Evolutionary conservation across 2,888 invertebrate genomes (phyloP), one percentile per base, ranked within the genome.

Genomic region (Schizaphis graminum): DNA sequence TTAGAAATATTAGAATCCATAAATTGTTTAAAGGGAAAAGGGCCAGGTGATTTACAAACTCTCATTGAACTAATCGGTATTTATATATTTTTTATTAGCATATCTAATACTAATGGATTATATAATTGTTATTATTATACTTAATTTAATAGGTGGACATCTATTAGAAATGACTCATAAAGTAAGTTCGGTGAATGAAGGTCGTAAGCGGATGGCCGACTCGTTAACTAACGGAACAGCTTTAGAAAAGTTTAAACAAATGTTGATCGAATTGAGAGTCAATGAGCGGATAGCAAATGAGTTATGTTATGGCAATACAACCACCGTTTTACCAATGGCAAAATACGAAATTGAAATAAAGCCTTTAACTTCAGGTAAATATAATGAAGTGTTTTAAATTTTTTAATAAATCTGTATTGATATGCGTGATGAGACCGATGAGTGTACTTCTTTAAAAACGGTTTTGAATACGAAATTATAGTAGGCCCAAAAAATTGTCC

Each of bases 1-100:
- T 95, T 97, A 16, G 97, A 97, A 95, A 96, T 97, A 53, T 95
- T 95, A 13, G 97, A 97, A 95, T 95, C 96, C 3, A 95, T 97
- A 13, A 95, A 96, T 35, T 96, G 96, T 95, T 95, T 97, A 47
- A 95, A 96, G 93, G 96, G 96, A 13, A 94, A 96, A 85, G 96
- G 96, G 3, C 96, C 96, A 0, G 91, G 94, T 24, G 96, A 96
- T 95, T 95, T 97, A 0, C 95, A 95, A 41, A 96, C 96, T 89
- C 95, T 97, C 41, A 96, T 96, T 4, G 94, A 95, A 35, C 95
- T 95, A 28, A 95, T 96, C 94, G 96, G 96, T 96, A 95, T 94
- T 95, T 84, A 53, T 85, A 57, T 8, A 44, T 35, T 1, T 28
- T n/a, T 87, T 56, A 53, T n/a, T 67, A 26, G 21, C 5, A 16